Conservation (phyloP, 1,140 invertebrate genomes). For the Chironomus striatipennis region DNA sequence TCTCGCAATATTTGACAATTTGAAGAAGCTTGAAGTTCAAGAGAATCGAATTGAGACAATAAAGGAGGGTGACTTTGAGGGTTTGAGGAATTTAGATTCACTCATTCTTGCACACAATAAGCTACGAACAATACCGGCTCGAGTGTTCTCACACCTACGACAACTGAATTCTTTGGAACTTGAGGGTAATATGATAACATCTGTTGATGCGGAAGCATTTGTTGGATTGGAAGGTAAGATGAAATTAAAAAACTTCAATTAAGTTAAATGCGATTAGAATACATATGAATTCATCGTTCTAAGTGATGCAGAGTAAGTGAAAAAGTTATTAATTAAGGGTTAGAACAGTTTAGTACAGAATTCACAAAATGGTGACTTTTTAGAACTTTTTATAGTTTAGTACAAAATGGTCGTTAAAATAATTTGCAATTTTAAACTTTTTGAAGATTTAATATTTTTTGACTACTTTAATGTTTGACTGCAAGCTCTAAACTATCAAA, state of each 20-base stretch:
- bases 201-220: conserved; percentile 74
- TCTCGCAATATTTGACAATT: conserved; percentile 61
- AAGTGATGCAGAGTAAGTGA: too few species aligned
- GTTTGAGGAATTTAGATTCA: conserved; percentile 67
- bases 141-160: conserved; percentile 69
- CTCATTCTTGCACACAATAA: conserved; percentile 77
- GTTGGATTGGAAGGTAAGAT: conserved; percentile 70
- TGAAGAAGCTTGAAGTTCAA: conserved; percentile 79
- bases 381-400: too few species aligned
- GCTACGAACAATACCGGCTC: conserved; percentile 61
- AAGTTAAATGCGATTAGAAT: neutral
- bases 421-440: too few species aligned
- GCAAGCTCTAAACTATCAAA: too few species aligned
- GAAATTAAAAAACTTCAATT: neutral
- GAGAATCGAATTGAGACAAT: conserved; percentile 73
- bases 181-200: conserved; percentile 72
- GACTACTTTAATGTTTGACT: too few species aligned
- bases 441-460: too few species aligned
- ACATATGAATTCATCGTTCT: too few species aligned
- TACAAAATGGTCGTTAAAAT: too few species aligned
- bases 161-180: conserved; percentile 76
- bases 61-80: conserved; percentile 72
- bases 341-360: too few species aligned
- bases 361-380: too few species aligned
- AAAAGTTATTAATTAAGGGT: too few species aligned